Base-by-base conservation (phyloP, 2,888 invertebrate genomes). In the Merodon equestris region DNA sequence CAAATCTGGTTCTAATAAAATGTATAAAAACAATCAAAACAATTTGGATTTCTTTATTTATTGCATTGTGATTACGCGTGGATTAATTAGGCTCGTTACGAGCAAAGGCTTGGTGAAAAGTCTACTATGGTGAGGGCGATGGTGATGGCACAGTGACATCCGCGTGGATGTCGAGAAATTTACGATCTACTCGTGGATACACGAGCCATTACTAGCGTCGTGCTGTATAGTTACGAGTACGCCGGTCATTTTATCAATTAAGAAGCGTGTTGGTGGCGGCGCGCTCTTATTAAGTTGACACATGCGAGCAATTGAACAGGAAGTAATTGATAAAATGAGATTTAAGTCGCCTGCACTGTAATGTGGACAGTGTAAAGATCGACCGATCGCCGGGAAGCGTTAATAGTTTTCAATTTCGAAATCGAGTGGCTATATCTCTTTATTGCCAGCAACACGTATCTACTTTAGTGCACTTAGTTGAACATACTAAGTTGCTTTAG, bases 261-360 rank as follows among this genome's bases (percentile, higher is more conserved):
- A 75, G 81, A 81, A 81, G 81, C 81, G 81, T 81, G 75, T 74
- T 71, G 81, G 70, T 81, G 75, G 81, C 75, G 75, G 81, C 71
- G 79, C 79, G 79, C 79, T 79, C 79, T 79, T 74, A 79, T 79
- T 79, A 79, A 79, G 79, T 74, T 79, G 79, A 79, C 79, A 79
- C 79, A 79, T 79, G 79, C 79, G 79, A 79, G 50, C 79, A 79
- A 79, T 79, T 79, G 79, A 79, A 79, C 79, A 79, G 79, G 79
- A 79, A 79, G 79, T 79, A 79, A 79, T 79, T 79, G 79, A 79
- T 79, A 79, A 79, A 79, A 79, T 74, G 64, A 74, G 79, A 79
- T 79, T 79, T 77, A 38, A 68, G 47, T 58, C 42, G 36, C 56
- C 51, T 68, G 58, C 66, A 67, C 27, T n/a, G 7, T 7, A 27